Evolutionary conservation across 2,888 invertebrate genomes (phyloP), one percentile per base, ranked within the genome.

Genomic region (Yponomeuta evonymella): DNA sequence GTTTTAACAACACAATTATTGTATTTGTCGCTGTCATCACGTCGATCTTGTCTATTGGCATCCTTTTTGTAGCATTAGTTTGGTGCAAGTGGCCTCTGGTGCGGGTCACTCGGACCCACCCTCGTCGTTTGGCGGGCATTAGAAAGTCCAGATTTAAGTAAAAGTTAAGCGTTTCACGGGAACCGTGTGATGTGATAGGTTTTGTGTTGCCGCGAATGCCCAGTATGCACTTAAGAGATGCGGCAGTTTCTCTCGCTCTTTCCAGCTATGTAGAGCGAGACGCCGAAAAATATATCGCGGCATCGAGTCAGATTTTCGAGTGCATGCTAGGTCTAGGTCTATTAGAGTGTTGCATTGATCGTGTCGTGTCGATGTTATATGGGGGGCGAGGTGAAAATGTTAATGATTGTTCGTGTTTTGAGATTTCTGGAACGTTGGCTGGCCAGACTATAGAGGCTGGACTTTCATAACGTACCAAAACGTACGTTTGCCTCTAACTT

Each of bases 91-190:
- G 51, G 43, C 10, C 29, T 23, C 70, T 36, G 58, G 70, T 63
- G 30, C 62, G 77, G 83, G 79, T 81, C 80, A 78, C 79, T 79
- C 79, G 78, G 79, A 81, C 78, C 80, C 76, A 79, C 79, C 77
- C 77, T 51, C 68, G 30, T 48, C 66, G 69, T 66, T 71, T 70
- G 69, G 68, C 65, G 30, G 67, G 69, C 66, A 65, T 68, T 68
- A 68, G 23, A 48, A 65, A 33, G 33, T 65, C 65, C 15, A 58
- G 51, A 58, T 58, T 58, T 58, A 58, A 58, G 51, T 58, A 58
- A 58, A 58, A 58, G 51, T 58, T 58, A 58, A 58, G 51, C 51
- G 51, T 58, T 58, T 58, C 51, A 58, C 51, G 51, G 51, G 51
- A 58, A 58, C 51, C 51, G 51, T 58, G 51, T 58, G 51, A 58